phyloP scores from a whole-genome alignment of 2,113 vertebrate species.

The Oreocharis arfaki region DNA sequence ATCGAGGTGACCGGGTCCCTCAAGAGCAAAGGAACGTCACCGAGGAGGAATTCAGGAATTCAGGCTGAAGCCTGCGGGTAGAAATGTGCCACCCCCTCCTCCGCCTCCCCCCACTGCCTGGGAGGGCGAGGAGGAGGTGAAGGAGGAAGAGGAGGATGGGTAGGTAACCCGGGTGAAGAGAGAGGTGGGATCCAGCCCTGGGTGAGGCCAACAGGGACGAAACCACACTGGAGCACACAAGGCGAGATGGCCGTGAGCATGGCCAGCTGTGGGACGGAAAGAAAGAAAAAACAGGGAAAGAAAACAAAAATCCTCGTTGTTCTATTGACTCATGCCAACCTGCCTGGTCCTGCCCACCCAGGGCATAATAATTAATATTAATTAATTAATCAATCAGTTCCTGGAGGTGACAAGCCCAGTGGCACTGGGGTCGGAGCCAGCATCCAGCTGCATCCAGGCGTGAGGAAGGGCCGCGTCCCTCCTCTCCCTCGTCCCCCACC shows the following conservation, averaged over 20 bases:
- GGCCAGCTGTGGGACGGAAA: neutral
- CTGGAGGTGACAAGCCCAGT: neutral
- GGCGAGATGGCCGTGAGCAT: accelerated
- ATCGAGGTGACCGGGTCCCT: neutral
- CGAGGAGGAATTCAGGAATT: neutral
- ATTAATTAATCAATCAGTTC: neutral
- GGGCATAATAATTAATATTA: too few species aligned
- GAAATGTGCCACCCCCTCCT: neutral
- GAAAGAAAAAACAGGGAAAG: accelerated
- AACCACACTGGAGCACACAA: neutral
- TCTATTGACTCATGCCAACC: neutral
- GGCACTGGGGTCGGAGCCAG: neutral
- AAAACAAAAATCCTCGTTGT: neutral
- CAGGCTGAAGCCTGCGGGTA: neutral
- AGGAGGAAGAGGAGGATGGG: neutral
- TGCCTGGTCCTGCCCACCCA: accelerated
- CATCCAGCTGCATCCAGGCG: neutral
- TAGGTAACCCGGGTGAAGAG: neutral
- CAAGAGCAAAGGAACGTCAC: conserved; percentile 6
- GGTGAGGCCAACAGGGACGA: neutral
- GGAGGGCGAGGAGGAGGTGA: neutral
- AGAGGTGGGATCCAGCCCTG: neutral
- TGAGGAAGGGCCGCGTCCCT: neutral
- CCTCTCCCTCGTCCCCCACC: neutral
- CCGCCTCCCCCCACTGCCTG: neutral